Conservation (phyloP, 2,888 invertebrate genomes). For the Empis stercorea region DNA sequence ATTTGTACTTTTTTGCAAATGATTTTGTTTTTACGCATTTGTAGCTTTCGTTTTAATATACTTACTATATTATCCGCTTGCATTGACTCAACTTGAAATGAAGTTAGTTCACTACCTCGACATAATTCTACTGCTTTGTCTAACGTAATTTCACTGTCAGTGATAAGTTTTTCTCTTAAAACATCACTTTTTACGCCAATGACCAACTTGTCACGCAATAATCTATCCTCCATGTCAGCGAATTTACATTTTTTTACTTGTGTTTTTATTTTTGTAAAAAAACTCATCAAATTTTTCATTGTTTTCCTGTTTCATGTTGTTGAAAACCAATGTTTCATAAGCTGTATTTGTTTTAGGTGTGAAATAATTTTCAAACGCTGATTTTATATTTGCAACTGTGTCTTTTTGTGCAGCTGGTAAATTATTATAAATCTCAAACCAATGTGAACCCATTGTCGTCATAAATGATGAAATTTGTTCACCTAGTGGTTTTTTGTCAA, state of each 20-base stretch:
- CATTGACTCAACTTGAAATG: too few relatives aligned
- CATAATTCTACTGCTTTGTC: conserved; percentile 4
- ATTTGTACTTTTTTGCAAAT: too few relatives aligned
- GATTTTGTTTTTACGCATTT: too few relatives aligned
- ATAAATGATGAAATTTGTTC: conserved; percentile 1
- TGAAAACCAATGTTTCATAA: conserved; percentile 3
- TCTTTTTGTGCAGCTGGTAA: conserved; percentile 3
- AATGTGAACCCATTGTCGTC: too few relatives aligned
- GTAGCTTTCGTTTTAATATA: too few relatives aligned
- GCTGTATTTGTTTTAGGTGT: conserved; percentile 4
- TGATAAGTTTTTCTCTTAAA: not conserved
- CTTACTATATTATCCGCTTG: too few relatives aligned
- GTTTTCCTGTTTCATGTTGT: conserved; percentile 2
- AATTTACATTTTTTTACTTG: conserved; percentile 7
- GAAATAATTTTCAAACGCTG: not conserved
- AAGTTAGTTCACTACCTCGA: conserved; percentile 1
- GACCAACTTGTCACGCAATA: conserved; percentile 4
- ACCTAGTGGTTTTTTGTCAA: not conserved
- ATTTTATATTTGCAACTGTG: conserved; percentile 1
- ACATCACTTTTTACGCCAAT: conserved; percentile 3
- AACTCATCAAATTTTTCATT: conserved; percentile 7
- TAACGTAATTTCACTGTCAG: conserved; percentile 5
- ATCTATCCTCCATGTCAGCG: conserved; percentile 3
- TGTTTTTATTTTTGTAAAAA: conserved; percentile 4
- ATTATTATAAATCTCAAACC: not conserved